These are phyloP conservation scores for Calidris pugnax DNA, from an alignment of 2,113 vertebrate genomes.

Conservation along the genomic window DNA sequence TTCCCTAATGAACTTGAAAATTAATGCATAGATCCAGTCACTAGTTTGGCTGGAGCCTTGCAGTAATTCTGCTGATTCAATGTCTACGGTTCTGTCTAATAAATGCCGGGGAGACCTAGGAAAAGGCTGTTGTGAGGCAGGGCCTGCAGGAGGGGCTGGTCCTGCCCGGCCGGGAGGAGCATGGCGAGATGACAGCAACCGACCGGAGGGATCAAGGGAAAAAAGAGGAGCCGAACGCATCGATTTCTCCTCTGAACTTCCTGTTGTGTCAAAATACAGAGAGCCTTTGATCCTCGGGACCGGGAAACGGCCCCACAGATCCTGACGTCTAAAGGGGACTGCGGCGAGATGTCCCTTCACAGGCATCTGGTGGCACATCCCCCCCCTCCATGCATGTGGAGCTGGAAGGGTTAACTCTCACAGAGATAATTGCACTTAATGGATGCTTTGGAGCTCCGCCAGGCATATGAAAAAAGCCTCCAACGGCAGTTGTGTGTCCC, in stretches of 20 bases:
- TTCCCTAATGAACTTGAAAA: background rate
- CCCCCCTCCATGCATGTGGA: accelerated
- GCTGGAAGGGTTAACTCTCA: background rate
- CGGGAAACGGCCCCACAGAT: accelerated
- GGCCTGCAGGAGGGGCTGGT: background rate
- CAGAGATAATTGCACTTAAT: no score
- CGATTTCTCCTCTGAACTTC: background rate
- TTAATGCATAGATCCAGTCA: background rate
- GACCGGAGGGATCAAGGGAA: background rate
- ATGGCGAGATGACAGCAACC: background rate
- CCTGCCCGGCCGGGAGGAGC: background rate
- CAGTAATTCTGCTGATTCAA: background rate
- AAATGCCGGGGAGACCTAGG: background rate
- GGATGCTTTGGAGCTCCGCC: background rate
- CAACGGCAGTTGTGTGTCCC: accelerated
- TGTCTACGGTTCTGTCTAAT: background rate
- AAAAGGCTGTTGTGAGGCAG: background rate
- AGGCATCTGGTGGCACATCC: no score
- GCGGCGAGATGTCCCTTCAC: accelerated
- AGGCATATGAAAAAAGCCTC: accelerated
- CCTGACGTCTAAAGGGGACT: no score
- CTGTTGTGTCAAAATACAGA: background rate
- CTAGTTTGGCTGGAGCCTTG: background rate
- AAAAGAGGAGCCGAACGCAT: background rate
- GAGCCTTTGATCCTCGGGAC: background rate